These are phyloP conservation scores for Turdus rufiventris DNA, from an alignment of 2,113 vertebrate genomes.

Conservation along the genomic window DNA sequence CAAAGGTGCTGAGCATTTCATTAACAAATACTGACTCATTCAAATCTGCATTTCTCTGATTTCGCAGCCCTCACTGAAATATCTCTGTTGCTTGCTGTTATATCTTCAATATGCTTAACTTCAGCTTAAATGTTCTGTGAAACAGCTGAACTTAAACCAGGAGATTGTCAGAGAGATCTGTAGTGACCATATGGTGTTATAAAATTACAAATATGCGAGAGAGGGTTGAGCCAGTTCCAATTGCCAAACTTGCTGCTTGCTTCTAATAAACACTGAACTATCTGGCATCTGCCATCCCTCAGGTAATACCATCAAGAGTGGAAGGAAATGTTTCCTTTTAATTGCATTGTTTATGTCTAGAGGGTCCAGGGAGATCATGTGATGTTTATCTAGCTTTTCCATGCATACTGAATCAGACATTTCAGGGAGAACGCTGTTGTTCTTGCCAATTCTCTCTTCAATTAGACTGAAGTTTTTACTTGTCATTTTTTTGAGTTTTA, in stretches of 20 bases:
- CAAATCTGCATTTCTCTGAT: background rate
- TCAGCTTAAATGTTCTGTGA: conserved; percentile 35
- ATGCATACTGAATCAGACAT: background rate
- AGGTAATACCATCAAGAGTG: conserved; percentile 50
- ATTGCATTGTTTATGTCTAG: conserved; percentile 53
- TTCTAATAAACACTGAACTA: conserved; percentile 59
- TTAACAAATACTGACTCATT: background rate
- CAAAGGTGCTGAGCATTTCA: background rate
- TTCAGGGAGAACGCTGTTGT: background rate
- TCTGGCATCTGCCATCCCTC: conserved; percentile 65
- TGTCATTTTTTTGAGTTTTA: background rate
- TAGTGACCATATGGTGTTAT: conserved; percentile 60
- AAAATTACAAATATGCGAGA: conserved; percentile 49
- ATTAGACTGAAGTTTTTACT: background rate
- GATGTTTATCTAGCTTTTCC: conserved; percentile 8
- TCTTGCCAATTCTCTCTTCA: background rate
- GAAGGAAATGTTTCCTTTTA: conserved; percentile 62
- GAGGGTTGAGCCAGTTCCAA: conserved; percentile 9
- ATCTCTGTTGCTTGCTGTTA: background rate
- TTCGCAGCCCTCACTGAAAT: background rate
- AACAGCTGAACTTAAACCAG: conserved; percentile 41
- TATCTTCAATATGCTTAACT: conserved; percentile 36
- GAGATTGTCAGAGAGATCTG: conserved; percentile 47
- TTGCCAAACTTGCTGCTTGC: conserved; percentile 56
- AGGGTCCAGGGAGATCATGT: conserved; percentile 1